phyloP scores from a whole-genome alignment of 2,888 invertebrate species.

The Camponotus fellah region DNA sequence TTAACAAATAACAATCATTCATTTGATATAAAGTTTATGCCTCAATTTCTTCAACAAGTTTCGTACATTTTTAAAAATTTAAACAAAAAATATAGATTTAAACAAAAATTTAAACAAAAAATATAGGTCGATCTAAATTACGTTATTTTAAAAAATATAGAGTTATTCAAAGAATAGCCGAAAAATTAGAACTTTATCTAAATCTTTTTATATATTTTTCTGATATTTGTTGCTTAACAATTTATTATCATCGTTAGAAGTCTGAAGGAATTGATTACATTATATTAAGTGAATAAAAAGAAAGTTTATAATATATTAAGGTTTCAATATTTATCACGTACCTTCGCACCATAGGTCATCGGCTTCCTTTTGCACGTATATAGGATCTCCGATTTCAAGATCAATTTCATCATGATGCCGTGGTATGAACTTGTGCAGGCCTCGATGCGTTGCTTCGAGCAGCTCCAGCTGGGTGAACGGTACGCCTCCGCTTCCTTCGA shows the following conservation, averaged over 20 bases:
- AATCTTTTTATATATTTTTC: neutral
- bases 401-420: constrained; percentile 98
- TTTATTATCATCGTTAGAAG: neutral
- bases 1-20: too few species aligned
- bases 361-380: constrained; percentile 98
- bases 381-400: constrained; percentile 98
- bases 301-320: neutral
- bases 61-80: too few species aligned
- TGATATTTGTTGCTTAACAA: neutral
- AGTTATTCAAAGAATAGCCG: neutral
- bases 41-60: too few species aligned
- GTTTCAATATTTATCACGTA: constrained; percentile 82
- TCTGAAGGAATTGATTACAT: neutral
- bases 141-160: constrained; percentile 2
- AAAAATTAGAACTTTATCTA: neutral
- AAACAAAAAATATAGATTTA: neutral
- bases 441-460: constrained; percentile 97
- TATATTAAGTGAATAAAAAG: neutral
- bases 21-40: too few species aligned
- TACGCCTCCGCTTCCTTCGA: constrained; percentile 91
- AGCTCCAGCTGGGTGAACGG: constrained; percentile 94
- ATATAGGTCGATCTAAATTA: too few species aligned
- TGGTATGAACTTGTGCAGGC: constrained; percentile 98
- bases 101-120: neutral
- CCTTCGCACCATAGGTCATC: constrained; percentile 99